Percentiles rank a stretch among this genome's conserved stretches.
Evolutionary conservation across 2,113 vertebrate genomes (phyloP).

Genomic region (Delphinapterus leucas): DNA sequence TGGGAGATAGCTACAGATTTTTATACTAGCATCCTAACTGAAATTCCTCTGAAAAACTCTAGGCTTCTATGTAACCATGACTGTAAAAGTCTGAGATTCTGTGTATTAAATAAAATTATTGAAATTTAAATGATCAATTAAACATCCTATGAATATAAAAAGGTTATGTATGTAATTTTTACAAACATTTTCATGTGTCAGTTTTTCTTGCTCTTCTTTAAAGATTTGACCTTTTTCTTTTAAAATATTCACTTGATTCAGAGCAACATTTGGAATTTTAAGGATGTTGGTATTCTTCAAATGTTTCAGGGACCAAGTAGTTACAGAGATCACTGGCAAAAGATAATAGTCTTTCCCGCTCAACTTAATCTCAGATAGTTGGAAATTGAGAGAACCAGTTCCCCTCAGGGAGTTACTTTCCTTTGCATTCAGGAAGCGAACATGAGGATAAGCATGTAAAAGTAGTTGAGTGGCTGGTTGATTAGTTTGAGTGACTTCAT

Average conservation of each 20-base stretch:
- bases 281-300: neutral
- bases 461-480: neutral
- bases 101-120: neutral
- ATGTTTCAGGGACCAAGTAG: neutral
- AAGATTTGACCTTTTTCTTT: neutral
- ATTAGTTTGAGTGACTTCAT: constrained; percentile 36
- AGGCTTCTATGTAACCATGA: neutral
- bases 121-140: neutral
- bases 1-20: neutral
- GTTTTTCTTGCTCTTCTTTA: neutral
- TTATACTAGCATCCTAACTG: neutral
- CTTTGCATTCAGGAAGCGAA: neutral
- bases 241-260: neutral
- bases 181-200: neutral
- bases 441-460: neutral
- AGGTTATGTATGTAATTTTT: neutral
- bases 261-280: neutral
- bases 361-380: neutral
- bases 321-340: neutral
- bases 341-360: neutral
- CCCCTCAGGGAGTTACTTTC: neutral
- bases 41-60: neutral
- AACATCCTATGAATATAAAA: neutral
- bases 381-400: neutral
- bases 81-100: neutral